Evolutionary conservation across 35 echinoderm and acorn worm genomes (phyloP), one percentile per base, ranked within the genome.

Genomic region (Ophioderma brevispina): DNA sequence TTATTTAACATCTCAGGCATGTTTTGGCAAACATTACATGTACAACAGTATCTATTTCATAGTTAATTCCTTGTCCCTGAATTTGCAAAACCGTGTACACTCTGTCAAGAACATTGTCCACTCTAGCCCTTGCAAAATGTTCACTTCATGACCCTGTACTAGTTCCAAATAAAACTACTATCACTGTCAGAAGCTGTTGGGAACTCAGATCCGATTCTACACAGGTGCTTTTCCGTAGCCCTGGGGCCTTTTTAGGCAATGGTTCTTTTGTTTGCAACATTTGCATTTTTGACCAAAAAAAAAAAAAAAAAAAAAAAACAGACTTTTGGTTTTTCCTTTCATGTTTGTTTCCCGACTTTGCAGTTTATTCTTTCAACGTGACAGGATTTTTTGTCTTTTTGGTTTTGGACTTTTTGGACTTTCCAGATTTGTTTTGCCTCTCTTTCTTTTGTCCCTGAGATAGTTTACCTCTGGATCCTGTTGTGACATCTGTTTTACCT

Each of bases 271-370:
- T 17, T 38, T 64, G 86, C 83, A 86, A 13, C 36, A 79, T 37
- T 39, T 33, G 52, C 90, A 86, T 21, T 32, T 80, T 50, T 92
- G 85, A 21, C 84, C 85, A 64, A 80, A 87, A 33, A 84, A 83
- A n/a, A n/a, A n/a, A n/a, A n/a, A n/a, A n/a, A n/a, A n/a, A n/a
- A n/a, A n/a, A n/a, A n/a, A n/a, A n/a, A n/a, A n/a, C 28, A 32
- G 84, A 52, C 84, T 80, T 59, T 63, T 75, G 23, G 76, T 55
- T 75, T 92, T 87, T 25, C 64, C 79, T 77, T 32, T 63, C 31
- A 87, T 84, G 82, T 95, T 37, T 84, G 46, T 80, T 0, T 79
- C 89, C 83, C 93, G 91, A 82, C 78, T 21, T 70, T 31, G 56
- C 89, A 95, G 56, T 95, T 80, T 14, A 86, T 63, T 77, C 55